Evolutionary conservation across 2,113 vertebrate species (phyloP).

Genomic region (Urocynchramus pylzowi): DNA sequence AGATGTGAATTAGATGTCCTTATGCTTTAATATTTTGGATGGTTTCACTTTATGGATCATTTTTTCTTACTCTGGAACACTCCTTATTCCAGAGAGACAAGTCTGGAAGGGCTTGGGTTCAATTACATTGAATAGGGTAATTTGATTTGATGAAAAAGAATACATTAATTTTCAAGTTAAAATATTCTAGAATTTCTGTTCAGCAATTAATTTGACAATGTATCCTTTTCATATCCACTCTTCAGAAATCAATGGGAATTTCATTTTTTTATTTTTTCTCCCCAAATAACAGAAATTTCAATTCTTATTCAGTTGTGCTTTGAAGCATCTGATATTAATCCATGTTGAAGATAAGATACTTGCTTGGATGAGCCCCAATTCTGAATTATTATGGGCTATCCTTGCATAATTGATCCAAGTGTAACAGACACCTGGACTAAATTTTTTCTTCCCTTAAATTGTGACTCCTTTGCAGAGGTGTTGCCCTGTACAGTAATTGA

Average conservation of each 20-base stretch:
- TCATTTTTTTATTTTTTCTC: neutral
- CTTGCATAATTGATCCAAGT: neutral
- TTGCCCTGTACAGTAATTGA: neutral
- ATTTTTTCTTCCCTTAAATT: neutral
- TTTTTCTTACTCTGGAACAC: neutral
- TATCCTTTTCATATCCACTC: neutral
- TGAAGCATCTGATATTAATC: neutral
- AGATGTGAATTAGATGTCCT: neutral
- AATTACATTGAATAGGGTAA: neutral
- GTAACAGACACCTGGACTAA: neutral
- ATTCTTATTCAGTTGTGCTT: neutral
- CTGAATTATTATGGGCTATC: neutral
- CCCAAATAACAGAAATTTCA: neutral
- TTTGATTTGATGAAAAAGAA: neutral
- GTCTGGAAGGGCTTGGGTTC: neutral
- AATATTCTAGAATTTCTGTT: neutral
- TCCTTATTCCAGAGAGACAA: neutral
- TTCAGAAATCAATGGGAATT: neutral
- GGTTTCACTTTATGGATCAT: neutral
- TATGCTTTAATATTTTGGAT: neutral
- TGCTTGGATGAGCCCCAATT: neutral
- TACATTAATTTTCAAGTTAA: neutral
- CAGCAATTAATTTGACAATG: neutral
- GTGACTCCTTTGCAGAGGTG: neutral
- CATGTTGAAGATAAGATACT: rapidly evolving